Percentiles rank a stretch among this genome's conserved stretches.
These are phyloP conservation scores for Helicorthomorpha holstii DNA, from an alignment of 1,140 invertebrate genomes.

Conservation along the genomic window DNA sequence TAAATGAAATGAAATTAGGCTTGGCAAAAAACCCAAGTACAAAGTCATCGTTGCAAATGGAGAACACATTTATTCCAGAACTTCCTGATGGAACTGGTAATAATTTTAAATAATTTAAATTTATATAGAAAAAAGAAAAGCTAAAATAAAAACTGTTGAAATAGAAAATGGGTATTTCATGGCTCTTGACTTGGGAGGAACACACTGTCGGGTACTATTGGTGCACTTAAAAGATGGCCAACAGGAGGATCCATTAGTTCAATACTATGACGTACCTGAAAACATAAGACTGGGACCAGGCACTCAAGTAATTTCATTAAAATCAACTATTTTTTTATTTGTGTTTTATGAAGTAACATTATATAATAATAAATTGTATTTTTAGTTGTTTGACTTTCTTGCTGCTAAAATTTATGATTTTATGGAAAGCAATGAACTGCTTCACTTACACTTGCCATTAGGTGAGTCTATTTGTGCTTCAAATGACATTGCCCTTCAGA, in stretches of 20 bases:
- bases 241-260: constrained; percentile 25
- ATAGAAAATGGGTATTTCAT: constrained; percentile 49
- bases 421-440: constrained; percentile 35
- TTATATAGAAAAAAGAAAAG: neutral
- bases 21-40: constrained; percentile 30
- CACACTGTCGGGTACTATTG: constrained; percentile 57
- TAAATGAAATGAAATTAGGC: constrained; percentile 38
- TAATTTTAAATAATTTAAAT: neutral
- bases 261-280: constrained; percentile 41
- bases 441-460: constrained; percentile 38
- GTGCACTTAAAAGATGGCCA: constrained; percentile 37
- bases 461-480: constrained; percentile 23
- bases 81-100: constrained; percentile 40
- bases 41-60: constrained; percentile 41
- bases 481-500: neutral
- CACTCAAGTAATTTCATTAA: constrained; percentile 22
- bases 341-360: neutral
- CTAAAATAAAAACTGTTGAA: neutral
- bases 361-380: constrained; percentile 4
- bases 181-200: constrained; percentile 61
- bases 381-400: constrained; percentile 52
- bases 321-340: constrained; percentile 4
- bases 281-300: constrained; percentile 34
- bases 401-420: constrained; percentile 55
- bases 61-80: constrained; percentile 44